A percentile compares a stretch with the other conserved stretches of the same genome.
phyloP scores from a whole-genome alignment of 2,113 vertebrate genomes.

The Petrocephalus microphthalmus region DNA sequence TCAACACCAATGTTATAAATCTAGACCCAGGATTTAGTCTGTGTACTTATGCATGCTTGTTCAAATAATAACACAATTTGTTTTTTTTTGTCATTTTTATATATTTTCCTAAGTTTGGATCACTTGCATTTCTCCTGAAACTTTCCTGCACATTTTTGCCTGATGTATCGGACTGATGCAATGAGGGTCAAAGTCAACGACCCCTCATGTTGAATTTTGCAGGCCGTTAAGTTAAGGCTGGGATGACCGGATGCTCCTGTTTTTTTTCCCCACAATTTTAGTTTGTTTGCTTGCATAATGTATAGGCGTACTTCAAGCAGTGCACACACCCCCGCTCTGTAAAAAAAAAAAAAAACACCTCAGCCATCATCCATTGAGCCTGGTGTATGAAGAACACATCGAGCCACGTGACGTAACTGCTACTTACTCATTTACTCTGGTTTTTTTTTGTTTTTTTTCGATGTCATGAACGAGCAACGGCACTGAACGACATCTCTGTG shows the following conservation, averaged over 20 bases:
- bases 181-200: neutral
- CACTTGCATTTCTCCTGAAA: neutral
- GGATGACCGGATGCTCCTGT: neutral
- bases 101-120: neutral
- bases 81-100: neutral
- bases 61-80: conserved; percentile 20
- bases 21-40: conserved; percentile 27
- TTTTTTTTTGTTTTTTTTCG: conserved; percentile 36
- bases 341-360: conserved; percentile 32
- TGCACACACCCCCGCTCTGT: neutral
- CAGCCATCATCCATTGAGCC: conserved; percentile 52
- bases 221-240: neutral
- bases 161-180: neutral
- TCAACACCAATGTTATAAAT: conserved; percentile 24
- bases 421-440: conserved; percentile 18
- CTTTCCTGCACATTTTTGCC: neutral
- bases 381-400: conserved; percentile 51
- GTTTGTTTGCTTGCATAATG: neutral
- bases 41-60: conserved; percentile 9
- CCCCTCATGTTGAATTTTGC: neutral
- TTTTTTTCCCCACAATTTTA: neutral
- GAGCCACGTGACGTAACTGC: conserved; percentile 58
- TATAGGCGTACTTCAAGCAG: conserved; percentile 1
- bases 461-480: conserved; percentile 43
- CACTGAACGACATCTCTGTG: conserved; percentile 27